Evolutionary conservation across 2,113 vertebrate genomes (phyloP).

Genomic region (Megalops atlanticus): DNA sequence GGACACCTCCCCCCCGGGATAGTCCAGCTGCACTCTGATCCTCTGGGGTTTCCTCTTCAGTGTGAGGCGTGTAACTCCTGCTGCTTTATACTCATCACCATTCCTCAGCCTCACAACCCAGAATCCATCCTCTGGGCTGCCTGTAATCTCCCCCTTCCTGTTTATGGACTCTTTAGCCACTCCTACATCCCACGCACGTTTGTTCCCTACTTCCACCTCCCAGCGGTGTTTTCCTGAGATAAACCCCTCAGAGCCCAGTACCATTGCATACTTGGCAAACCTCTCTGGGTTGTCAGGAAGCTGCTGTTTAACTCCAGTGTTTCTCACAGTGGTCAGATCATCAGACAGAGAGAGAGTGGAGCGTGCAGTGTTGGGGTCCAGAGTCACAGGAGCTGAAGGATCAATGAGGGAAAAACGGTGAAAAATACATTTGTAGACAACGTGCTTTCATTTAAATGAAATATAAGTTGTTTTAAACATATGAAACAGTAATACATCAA

Average conservation of each 20-base stretch:
- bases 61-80: no score
- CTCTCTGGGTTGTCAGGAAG: conserved; percentile 24
- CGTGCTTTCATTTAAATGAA: no score
- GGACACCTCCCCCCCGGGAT: no score
- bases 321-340: conserved; percentile 3
- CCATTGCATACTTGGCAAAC: not conserved
- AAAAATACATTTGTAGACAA: no score
- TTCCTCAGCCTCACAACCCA: not conserved
- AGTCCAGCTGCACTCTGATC: no score
- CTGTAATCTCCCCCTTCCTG: not conserved
- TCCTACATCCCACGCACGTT: not conserved
- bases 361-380: not conserved
- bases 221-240: conserved; percentile 18
- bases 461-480: no score
- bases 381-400: not conserved
- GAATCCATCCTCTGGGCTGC: not conserved
- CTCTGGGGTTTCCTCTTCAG: no score
- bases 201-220: conserved; percentile 11
- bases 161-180: not conserved
- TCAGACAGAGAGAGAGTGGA: conserved; percentile 2
- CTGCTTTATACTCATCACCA: no score
- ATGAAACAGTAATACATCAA: no score
- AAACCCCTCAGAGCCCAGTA: conserved; percentile 19
- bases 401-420: not conserved
- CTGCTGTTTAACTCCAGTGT: not conserved